Percentiles rank a stretch among this genome's conserved stretches.
Conservation (phyloP, 2,888 invertebrate genomes). For the Drepana falcataria region DNA sequence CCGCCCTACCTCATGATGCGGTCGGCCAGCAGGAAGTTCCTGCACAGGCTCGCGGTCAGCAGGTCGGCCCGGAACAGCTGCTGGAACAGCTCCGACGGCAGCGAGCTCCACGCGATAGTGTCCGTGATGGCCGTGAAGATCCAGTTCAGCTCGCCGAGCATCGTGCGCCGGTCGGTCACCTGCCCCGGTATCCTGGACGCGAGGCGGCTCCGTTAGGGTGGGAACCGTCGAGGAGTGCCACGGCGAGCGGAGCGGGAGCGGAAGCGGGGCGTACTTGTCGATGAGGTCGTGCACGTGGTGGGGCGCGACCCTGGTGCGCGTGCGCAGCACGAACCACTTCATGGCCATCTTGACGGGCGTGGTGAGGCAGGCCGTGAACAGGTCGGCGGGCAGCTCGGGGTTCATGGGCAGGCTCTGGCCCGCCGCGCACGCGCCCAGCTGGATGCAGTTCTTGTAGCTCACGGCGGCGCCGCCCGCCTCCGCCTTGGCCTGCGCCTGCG, state of each 20-base stretch:
- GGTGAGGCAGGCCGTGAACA: slow-evolving; percentile 98
- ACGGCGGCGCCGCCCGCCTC: slow-evolving; percentile 35
- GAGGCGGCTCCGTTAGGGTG: too few relatives aligned
- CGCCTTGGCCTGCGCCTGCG: slow-evolving; percentile 23
- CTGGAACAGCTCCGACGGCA: slow-evolving; percentile 97
- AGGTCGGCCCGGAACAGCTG: slow-evolving; percentile 97
- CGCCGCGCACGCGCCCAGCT: slow-evolving; percentile 96
- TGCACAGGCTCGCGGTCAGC: slow-evolving; percentile 97
- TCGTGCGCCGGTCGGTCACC: slow-evolving; percentile 95
- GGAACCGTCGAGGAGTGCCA: background rate
- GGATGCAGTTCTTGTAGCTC: slow-evolving; percentile 94
- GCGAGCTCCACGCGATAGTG: slow-evolving; percentile 99
- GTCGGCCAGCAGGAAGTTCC: slow-evolving; percentile 98
- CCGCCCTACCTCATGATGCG: slow-evolving; percentile 86
- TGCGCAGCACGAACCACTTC: slow-evolving; percentile 95
- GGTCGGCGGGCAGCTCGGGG: slow-evolving; percentile 96
- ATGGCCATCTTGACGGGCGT: slow-evolving; percentile 98
- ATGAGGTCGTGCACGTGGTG: slow-evolving; percentile 90
- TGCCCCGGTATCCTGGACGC: slow-evolving; percentile 92
- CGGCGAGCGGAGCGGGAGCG: background rate
- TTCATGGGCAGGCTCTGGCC: slow-evolving; percentile 97
- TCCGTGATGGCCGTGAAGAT: slow-evolving; percentile 99
- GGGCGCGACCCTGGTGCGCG: slow-evolving; percentile 87
- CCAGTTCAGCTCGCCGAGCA: slow-evolving; percentile 99
- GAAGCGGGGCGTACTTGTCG: slow-evolving; percentile 84